Percentiles rank a stretch among this genome's conserved stretches.
phyloP scores from a whole-genome alignment of 2,888 invertebrate genomes.

The Drosophila yooni region DNA sequence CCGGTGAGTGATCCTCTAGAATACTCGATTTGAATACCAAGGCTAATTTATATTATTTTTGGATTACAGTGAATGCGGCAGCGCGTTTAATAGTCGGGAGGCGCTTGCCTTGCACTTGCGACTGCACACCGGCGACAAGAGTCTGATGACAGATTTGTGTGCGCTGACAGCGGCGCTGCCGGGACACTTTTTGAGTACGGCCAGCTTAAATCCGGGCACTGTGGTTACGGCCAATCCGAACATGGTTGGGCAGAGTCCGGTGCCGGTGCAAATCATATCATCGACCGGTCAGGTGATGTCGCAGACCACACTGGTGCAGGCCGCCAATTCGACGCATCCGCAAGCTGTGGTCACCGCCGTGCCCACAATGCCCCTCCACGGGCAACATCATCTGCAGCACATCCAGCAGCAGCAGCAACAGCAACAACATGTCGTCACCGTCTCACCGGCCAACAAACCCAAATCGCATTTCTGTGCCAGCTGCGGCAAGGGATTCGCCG shows the following conservation, averaged over 20 bases:
- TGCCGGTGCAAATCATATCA: slow-evolving; percentile 85
- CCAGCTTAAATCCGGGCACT: slow-evolving; percentile 84
- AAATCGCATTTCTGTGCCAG: slow-evolving; percentile 92
- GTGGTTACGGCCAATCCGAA: slow-evolving; percentile 85
- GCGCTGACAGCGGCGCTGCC: slow-evolving; percentile 92
- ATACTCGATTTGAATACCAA: neutral
- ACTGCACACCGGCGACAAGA: slow-evolving; percentile 92
- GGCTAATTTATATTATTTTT: neutral
- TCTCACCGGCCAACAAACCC: slow-evolving; percentile 86
- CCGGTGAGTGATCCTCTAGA: slow-evolving; percentile 73
- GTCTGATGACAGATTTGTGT: slow-evolving; percentile 92
- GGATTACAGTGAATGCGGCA: slow-evolving; percentile 87
- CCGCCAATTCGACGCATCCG: slow-evolving; percentile 83
- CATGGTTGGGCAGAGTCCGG: slow-evolving; percentile 84
- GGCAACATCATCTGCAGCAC: slow-evolving; percentile 85
- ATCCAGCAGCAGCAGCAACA: slow-evolving; percentile 72
- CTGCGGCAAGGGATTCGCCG: slow-evolving; percentile 93
- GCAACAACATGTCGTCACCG: slow-evolving; percentile 79
- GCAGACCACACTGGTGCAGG: slow-evolving; percentile 85
- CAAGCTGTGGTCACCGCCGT: slow-evolving; percentile 83
- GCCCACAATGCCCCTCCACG: slow-evolving; percentile 82
- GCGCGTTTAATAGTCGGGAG: slow-evolving; percentile 89
- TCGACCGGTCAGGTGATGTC: slow-evolving; percentile 85
- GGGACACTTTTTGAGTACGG: slow-evolving; percentile 87
- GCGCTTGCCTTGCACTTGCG: slow-evolving; percentile 92